Evolutionary conservation across 2,113 vertebrate species (phyloP).

Genomic region (Indri indri): DNA sequence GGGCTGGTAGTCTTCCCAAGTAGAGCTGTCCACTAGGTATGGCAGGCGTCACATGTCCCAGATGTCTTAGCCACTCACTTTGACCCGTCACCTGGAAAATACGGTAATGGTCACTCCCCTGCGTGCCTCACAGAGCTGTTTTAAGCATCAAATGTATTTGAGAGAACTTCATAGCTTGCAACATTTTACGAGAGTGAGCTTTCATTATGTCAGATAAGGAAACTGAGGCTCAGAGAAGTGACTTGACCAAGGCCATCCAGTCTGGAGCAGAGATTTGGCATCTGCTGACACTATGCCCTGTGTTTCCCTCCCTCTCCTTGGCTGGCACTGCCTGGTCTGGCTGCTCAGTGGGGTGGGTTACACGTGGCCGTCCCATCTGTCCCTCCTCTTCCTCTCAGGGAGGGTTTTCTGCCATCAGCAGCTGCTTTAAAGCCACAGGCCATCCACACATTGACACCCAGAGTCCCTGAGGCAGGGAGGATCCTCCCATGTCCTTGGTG

Average conservation of each 20-base stretch:
- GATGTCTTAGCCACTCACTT: neutral
- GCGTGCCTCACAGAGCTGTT: neutral
- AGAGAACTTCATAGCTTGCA: neutral
- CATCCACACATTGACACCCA: no score
- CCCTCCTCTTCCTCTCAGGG: neutral
- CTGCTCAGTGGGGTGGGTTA: neutral
- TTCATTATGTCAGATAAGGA: neutral
- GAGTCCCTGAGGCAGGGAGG: neutral
- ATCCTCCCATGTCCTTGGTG: neutral
- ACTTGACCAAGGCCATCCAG: neutral
- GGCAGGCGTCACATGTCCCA: neutral
- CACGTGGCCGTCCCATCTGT: neutral
- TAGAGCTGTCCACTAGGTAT: neutral
- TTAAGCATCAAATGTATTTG: neutral
- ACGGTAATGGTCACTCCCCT: neutral
- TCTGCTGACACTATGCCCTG: neutral
- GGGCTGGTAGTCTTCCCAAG: neutral
- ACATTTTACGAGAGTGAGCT: neutral
- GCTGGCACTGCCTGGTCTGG: neutral
- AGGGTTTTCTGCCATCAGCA: neutral
- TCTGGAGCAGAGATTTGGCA: neutral
- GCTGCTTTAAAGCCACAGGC: neutral
- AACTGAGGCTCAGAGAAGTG: neutral
- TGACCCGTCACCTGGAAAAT: neutral
- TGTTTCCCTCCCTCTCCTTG: neutral